Percentiles rank a stretch among this genome's conserved stretches.
These are phyloP conservation scores for Pyxicephalus adspersus DNA, from an alignment of 2,113 vertebrate species.

Conservation along the genomic window DNA sequence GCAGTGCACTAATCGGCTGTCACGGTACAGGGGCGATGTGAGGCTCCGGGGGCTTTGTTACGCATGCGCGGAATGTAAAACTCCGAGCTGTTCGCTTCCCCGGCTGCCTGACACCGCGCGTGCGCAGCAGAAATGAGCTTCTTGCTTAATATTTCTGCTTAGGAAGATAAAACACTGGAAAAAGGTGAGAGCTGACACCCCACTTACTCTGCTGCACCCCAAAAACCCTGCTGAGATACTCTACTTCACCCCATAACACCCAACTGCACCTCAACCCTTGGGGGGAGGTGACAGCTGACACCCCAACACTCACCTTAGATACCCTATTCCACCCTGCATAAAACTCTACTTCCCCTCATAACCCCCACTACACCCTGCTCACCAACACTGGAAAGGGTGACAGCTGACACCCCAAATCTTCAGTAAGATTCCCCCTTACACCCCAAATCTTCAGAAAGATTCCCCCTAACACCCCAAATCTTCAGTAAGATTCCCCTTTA, in stretches of 20 bases:
- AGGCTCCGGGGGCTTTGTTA: background rate
- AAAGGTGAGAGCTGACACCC: conserved; percentile 3
- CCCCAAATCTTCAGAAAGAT: background rate
- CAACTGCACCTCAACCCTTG: background rate
- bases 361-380: no score
- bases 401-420: background rate
- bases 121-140: conserved; percentile 12
- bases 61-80: background rate
- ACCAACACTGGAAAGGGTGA: no score
- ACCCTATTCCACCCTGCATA: background rate
- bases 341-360: no score
- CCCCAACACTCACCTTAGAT: background rate
- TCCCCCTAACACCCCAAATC: background rate
- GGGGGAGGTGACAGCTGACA: background rate
- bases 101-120: background rate
- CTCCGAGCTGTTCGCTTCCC: background rate
- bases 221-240: no score
- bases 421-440: background rate
- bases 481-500: background rate
- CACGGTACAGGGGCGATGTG: background rate
- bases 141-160: conserved; percentile 1
- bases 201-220: background rate
- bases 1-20: fast-evolving
- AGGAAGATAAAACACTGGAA: background rate
- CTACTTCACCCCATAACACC: background rate